Conservation (phyloP, 1,140 invertebrate genomes). For the Lordiphosa mommai region DNA sequence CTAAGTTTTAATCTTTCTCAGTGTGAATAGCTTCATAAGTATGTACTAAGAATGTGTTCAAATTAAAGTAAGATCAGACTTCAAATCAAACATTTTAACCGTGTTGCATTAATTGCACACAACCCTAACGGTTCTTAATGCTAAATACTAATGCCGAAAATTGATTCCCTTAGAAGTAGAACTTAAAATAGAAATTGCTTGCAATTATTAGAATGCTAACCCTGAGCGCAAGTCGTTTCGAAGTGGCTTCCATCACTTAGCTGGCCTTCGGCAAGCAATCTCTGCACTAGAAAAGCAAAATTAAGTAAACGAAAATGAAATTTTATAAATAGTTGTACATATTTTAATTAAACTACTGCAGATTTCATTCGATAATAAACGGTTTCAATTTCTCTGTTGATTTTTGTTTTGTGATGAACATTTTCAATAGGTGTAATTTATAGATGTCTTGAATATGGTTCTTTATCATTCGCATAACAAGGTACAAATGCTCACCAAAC, state of each 20-base stretch:
- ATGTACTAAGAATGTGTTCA: too few species aligned
- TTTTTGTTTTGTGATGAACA: conserved; percentile 5
- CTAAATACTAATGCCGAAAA: conserved; percentile 16
- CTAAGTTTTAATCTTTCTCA: too few species aligned
- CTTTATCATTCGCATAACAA: conserved; percentile 40
- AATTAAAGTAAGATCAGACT: conserved; percentile 13
- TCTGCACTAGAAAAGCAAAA: conserved; percentile 27
- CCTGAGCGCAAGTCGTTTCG: conserved; percentile 29
- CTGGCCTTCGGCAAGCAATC: conserved; percentile 2
- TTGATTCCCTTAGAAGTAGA: conserved; percentile 20
- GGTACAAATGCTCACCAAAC: conserved; percentile 59
- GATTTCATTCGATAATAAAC: conserved; percentile 68
- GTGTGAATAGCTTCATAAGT: too few species aligned
- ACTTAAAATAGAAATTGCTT: conserved; percentile 38
- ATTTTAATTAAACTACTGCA: conserved; percentile 64
- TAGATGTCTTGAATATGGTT: conserved; percentile 19
- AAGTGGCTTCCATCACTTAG: background rate
- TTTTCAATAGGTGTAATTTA: conserved; percentile 27
- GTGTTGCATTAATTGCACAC: conserved; percentile 11
- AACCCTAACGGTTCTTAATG: conserved; percentile 8
- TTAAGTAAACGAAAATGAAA: conserved; percentile 39
- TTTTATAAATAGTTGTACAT: conserved; percentile 64
- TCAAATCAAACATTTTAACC: conserved; percentile 5
- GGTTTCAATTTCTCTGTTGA: conserved; percentile 13
- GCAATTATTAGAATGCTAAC: conserved; percentile 11